These are phyloP conservation scores for Psittacula derbiana DNA, from an alignment of 2,797 vertebrate species.

Conservation along the genomic window DNA sequence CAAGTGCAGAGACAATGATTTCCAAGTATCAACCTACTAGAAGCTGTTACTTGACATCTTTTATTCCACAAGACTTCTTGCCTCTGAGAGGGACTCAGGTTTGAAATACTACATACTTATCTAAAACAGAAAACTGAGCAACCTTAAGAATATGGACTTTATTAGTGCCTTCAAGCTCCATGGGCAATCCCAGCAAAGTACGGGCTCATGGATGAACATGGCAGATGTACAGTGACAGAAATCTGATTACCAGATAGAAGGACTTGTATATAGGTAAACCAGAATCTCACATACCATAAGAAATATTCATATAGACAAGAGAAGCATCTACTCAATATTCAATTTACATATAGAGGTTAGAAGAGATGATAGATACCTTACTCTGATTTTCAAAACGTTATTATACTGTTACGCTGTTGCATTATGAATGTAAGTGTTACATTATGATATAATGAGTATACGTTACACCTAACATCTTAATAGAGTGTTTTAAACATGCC, in stretches of 20 bases:
- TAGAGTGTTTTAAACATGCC: not conserved
- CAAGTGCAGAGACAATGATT: conserved; percentile 24
- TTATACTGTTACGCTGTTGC: not conserved
- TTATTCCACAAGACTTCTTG: not conserved
- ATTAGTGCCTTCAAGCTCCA: not conserved
- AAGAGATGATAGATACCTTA: not conserved
- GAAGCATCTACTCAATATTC: not conserved
- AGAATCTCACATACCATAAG: not conserved
- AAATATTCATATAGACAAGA: not conserved
- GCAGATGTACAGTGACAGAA: not conserved
- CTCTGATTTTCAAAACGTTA: not conserved
- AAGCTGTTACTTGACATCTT: not conserved
- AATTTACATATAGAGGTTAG: not conserved
- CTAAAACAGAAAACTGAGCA: not conserved
- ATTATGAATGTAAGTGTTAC: not conserved
- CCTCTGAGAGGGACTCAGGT: not conserved
- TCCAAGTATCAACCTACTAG: not conserved
- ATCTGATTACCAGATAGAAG: not conserved
- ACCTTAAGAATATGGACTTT: not conserved
- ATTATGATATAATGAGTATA: not conserved
- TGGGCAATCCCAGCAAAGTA: not conserved
- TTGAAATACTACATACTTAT: not conserved
- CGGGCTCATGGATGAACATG: not conserved
- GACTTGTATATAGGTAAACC: not conserved
- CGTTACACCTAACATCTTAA: not conserved